These are phyloP conservation scores for Pissodes strobi DNA, from an alignment of 1,140 invertebrate genomes.

Conservation along the genomic window DNA sequence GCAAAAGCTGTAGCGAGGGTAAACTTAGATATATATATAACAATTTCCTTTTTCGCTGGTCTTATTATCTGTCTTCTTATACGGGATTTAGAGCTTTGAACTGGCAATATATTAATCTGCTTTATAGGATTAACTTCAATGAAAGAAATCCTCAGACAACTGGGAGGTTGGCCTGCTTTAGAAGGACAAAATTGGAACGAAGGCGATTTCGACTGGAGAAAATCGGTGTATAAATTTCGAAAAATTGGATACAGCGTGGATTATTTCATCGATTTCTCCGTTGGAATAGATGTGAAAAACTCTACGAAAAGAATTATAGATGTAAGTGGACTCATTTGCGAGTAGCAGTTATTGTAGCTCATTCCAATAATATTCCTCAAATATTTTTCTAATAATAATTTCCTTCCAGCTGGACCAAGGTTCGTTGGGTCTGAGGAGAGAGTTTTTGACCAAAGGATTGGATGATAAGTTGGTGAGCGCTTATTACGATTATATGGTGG, in stretches of 20 bases:
- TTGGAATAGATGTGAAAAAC: slow-evolving; percentile 90
- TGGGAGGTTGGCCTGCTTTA: slow-evolving; percentile 91
- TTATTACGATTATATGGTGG: slow-evolving; percentile 84
- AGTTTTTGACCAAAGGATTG: slow-evolving; percentile 86
- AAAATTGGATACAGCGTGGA: slow-evolving; percentile 82
- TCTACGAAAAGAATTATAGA: slow-evolving; percentile 83
- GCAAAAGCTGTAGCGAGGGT: no score
- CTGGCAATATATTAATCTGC: neutral
- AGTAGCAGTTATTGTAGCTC: neutral
- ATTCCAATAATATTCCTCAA: no score
- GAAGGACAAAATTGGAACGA: slow-evolving; percentile 76
- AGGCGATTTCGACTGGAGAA: slow-evolving; percentile 71
- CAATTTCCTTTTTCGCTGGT: no score
- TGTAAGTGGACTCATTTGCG: slow-evolving; percentile 63
- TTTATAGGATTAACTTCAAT: slow-evolving; percentile 64
- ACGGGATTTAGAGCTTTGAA: no score
- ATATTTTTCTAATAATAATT: no score
- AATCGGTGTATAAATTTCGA: slow-evolving; percentile 80
- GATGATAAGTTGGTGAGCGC: slow-evolving; percentile 77
- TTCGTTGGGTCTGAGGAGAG: slow-evolving; percentile 81
- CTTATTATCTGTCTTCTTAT: no score
- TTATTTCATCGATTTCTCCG: slow-evolving; percentile 91
- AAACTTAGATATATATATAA: no score
- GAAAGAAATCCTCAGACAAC: slow-evolving; percentile 67
- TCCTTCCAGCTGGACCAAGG: slow-evolving; percentile 85